Evolutionary conservation across 2,888 invertebrate species (phyloP), one percentile per base, ranked within the genome.

Genomic region (Drosophila mimetica): DNA sequence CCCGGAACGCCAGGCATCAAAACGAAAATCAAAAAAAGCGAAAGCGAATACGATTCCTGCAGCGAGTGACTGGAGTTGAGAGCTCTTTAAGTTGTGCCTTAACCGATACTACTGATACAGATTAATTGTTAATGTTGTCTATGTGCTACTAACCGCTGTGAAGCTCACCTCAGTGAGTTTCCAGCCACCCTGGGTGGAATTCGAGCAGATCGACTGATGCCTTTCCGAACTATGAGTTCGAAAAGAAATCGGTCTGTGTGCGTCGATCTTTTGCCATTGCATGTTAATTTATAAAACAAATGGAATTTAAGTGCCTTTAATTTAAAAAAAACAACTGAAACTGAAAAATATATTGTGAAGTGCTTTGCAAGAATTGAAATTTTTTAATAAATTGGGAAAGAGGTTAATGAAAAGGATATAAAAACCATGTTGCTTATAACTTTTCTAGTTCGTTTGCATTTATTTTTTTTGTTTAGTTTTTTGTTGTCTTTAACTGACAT

Each of bases 31-130:
- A 85, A 76, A 48, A 88, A 88, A 32, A 85, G 88, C 63, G 90
- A 90, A 65, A 90, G 90, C 73, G 90, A 91, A 84, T 91, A 91
- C 75, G 91, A 91, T 71, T 90, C 91, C 42, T 91, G 91, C 69
- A 91, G 89, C 77, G 91, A 90, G 76, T 90, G 82, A 87, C 55
- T 54, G 54, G 9, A 16, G 28, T 11, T 32, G 47, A 44, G 51
- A 57, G 48, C 59, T 57, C 47, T 30, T 34, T 28, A 44, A 48
- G 46, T 44, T 50, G 50, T 57, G 69, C 55, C 71, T 71, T 74
- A 77, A 80, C 79, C 66, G 64, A 66, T 76, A 67, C 67, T 79
- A 67, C 65, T 84, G 44, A 58, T 77, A 51, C 63, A 37, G 41
- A 58, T 79, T 70, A 71, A 82, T 76, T 86, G 77, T 86, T 76